phyloP scores from a whole-genome alignment of 1,140 invertebrate genomes.

The Leptopilina clavipes region DNA sequence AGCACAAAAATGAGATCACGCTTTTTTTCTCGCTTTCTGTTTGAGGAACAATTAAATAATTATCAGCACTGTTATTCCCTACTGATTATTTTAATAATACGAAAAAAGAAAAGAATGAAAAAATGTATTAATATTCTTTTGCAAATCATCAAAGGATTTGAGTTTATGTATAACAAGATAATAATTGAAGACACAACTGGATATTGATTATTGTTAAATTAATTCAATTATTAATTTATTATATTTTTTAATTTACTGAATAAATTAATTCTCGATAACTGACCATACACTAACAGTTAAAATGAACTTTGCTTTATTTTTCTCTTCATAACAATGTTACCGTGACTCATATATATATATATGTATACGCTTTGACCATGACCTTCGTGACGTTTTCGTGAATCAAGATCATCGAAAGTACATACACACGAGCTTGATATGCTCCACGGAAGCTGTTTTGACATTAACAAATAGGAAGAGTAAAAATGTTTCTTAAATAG shows the following conservation, averaged over 20 bases:
- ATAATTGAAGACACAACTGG: too few relatives aligned
- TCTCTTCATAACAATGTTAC: not conserved
- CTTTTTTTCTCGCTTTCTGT: not conserved
- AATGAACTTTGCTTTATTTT: constrained; percentile 27
- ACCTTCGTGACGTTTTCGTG: constrained; percentile 22
- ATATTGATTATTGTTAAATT: too few relatives aligned
- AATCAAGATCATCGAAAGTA: constrained; percentile 22
- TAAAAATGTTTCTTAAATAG: not conserved
- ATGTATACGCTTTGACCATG: not conserved
- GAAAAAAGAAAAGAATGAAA: not conserved
- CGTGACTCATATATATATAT: not conserved
- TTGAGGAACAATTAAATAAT: not conserved
- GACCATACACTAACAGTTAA: not conserved
- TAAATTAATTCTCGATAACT: too few relatives aligned
- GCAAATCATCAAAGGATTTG: too few relatives aligned
- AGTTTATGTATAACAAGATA: too few relatives aligned
- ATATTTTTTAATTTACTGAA: not conserved
- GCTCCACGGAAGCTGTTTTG: not conserved
- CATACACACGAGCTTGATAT: not conserved
- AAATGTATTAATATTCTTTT: too few relatives aligned
- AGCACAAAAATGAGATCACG: not conserved
- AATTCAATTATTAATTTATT: too few relatives aligned
- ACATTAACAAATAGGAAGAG: not conserved
- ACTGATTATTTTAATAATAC: not conserved
- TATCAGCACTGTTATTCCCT: not conserved